Percentiles rank a stretch among this genome's conserved stretches.
phyloP scores from a whole-genome alignment of 2,888 invertebrate genomes.

The Dinocampus coccinellae region DNA sequence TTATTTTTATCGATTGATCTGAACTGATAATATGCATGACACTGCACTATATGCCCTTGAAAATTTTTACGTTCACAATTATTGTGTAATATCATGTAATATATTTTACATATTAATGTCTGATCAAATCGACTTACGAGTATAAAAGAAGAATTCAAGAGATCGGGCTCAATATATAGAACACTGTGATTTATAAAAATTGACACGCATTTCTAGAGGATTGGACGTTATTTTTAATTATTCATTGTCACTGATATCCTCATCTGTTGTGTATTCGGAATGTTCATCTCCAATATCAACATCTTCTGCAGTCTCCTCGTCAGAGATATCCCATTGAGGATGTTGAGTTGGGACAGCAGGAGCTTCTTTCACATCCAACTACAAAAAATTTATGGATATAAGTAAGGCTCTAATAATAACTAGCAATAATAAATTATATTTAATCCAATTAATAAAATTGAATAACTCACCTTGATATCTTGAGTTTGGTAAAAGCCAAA shows the following conservation, averaged over 20 bases:
- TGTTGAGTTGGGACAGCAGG: conserved; percentile 91
- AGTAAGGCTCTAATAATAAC: not conserved
- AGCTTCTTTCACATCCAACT: conserved; percentile 96
- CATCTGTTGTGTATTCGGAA: conserved; percentile 79
- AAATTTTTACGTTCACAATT: not conserved
- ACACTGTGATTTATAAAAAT: conserved; percentile 18
- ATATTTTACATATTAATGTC: conserved; percentile 9
- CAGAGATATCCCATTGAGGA: conserved; percentile 98
- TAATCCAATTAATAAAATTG: not conserved
- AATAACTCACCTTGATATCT: conserved; percentile 82
- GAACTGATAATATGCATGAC: not conserved
- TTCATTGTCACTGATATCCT: conserved; percentile 75
- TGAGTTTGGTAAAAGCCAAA: conserved; percentile 95
- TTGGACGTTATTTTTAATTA: conserved; percentile 42
- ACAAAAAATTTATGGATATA: conserved; percentile 44
- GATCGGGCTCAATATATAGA: not conserved
- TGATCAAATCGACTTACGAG: not conserved
- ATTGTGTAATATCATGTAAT: not conserved
- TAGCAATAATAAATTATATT: conserved; percentile 7
- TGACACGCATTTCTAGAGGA: conserved; percentile 13
- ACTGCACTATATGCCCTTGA: not conserved
- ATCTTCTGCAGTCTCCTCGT: conserved; percentile 86
- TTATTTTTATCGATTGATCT: conserved; percentile 45
- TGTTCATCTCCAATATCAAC: conserved; percentile 74
- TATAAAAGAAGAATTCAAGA: conserved; percentile 7